Evolutionary conservation across 2,113 vertebrate species (phyloP).

Genomic region (Phodopus roborovskii): DNA sequence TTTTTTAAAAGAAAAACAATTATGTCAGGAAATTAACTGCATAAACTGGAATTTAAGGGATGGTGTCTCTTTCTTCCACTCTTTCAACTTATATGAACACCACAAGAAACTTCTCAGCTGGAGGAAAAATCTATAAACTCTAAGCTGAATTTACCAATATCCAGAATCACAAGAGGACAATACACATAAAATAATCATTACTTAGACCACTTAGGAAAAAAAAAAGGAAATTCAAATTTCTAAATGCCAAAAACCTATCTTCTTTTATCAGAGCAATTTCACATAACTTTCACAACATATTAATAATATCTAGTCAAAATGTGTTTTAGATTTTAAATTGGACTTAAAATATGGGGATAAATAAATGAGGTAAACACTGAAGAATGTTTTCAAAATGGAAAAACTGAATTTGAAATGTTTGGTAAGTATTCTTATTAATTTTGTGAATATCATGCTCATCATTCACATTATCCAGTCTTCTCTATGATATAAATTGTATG

Average conservation of each 20-base stretch:
- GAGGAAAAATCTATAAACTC: background rate
- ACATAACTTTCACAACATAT: background rate
- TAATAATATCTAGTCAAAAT: background rate
- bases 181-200: background rate
- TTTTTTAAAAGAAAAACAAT: background rate
- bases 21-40: background rate
- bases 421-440: background rate
- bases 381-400: background rate
- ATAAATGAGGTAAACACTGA: background rate
- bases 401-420: background rate
- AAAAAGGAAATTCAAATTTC: background rate
- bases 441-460: too few species aligned
- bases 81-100: background rate
- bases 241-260: background rate
- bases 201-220: too few species aligned
- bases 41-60: background rate
- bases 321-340: background rate
- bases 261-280: background rate
- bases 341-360: background rate
- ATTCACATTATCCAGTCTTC: too few species aligned
- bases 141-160: background rate
- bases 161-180: background rate
- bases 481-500: background rate
- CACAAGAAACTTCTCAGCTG: background rate
- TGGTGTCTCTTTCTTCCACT: background rate